Evolutionary conservation across 2,888 invertebrate genomes (phyloP).

Genomic region (Idaea aversata): DNA sequence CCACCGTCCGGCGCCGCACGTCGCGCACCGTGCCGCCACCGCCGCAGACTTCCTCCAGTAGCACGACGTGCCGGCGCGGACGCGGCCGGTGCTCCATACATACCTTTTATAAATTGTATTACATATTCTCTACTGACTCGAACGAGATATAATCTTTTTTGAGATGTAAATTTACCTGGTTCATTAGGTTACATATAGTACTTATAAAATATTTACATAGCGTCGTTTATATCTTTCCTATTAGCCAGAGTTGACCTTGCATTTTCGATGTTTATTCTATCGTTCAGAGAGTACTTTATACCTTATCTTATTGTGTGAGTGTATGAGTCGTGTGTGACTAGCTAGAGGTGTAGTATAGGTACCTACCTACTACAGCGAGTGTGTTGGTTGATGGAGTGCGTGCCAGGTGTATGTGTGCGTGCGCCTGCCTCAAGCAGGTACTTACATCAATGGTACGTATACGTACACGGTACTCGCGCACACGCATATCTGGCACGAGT

Average conservation of each 20-base stretch:
- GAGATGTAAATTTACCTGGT: constrained; percentile 76
- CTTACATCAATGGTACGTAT: too few relatives aligned
- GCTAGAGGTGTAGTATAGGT: neutral
- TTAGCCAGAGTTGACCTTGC: constrained; percentile 69
- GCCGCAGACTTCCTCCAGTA: constrained; percentile 15
- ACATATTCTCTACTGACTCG: constrained; percentile 56
- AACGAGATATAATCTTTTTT: constrained; percentile 72
- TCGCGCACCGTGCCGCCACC: constrained; percentile 47
- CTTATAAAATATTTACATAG: constrained; percentile 46
- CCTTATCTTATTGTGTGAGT: neutral
- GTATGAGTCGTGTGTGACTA: neutral
- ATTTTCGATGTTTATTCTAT: constrained; percentile 72
- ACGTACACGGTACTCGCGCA: too few relatives aligned
- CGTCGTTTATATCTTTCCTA: constrained; percentile 70
- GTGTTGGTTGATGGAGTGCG: too few relatives aligned
- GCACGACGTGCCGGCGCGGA: constrained; percentile 20
- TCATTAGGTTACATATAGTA: constrained; percentile 59
- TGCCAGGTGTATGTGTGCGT: too few relatives aligned
- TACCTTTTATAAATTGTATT: constrained; percentile 61
- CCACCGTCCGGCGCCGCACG: constrained; percentile 48
- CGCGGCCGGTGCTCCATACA: constrained; percentile 28
- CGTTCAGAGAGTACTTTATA: constrained; percentile 47
- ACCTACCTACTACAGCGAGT: too few relatives aligned
- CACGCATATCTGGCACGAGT: too few relatives aligned
- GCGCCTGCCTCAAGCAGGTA: too few relatives aligned